phyloP scores from a whole-genome alignment of 1,140 invertebrate genomes.

The Heliconius melpomene region DNA sequence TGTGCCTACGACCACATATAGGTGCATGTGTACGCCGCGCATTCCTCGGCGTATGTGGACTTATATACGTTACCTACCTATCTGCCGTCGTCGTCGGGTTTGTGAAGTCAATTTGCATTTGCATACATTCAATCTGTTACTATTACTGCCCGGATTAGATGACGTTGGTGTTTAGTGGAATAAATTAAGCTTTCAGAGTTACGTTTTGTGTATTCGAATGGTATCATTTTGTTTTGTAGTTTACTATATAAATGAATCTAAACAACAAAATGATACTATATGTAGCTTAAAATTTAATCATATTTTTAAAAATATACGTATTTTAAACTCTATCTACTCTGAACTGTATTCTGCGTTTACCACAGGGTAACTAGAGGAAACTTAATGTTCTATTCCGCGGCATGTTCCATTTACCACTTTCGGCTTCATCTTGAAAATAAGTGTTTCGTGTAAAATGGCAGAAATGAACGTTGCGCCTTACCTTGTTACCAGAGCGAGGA shows the following conservation, averaged over 20 bases:
- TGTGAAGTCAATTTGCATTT: slow-evolving; percentile 51
- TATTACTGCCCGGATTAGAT: slow-evolving; percentile 37
- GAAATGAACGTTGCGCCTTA: too few relatives aligned
- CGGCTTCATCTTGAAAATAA: too few relatives aligned
- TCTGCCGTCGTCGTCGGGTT: slow-evolving; percentile 44
- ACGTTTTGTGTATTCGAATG: slow-evolving; percentile 3
- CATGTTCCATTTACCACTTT: too few relatives aligned
- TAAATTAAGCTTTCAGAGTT: slow-evolving; percentile 21
- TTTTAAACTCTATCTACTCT: too few relatives aligned
- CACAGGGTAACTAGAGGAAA: too few relatives aligned
- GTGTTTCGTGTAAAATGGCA: too few relatives aligned
- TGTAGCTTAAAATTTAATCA: neutral
- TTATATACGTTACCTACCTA: slow-evolving; percentile 58
- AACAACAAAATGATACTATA: too few relatives aligned
- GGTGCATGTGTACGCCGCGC: slow-evolving; percentile 59
- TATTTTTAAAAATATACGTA: too few relatives aligned
- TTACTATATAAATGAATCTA: too few relatives aligned
- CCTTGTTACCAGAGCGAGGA: too few relatives aligned
- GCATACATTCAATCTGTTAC: slow-evolving; percentile 43
- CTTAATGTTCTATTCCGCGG: too few relatives aligned
- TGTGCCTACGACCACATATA: slow-evolving; percentile 51
- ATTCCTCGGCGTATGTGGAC: slow-evolving; percentile 73
- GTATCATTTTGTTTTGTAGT: neutral
- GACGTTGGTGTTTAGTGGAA: slow-evolving; percentile 27
- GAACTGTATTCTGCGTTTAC: too few relatives aligned